Conservation (phyloP, 2,113 vertebrate genomes). For the Vombatus ursinus region DNA sequence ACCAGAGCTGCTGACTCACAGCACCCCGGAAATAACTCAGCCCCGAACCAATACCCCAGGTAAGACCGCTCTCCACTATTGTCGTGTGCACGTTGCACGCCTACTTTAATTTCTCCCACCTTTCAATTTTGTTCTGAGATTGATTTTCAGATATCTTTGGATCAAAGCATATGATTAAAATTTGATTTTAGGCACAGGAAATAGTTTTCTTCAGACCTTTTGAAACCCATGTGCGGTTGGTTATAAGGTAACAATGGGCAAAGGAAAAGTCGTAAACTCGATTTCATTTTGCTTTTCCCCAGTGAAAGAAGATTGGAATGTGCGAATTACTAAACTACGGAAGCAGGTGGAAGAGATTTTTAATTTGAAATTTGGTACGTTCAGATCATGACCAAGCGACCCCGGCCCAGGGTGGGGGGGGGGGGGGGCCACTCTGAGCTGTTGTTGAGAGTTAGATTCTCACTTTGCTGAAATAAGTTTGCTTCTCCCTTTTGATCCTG, state of each 20-base stretch:
- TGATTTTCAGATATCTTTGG: background rate
- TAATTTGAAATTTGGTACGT: constrained; percentile 87
- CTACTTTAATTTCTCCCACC: background rate
- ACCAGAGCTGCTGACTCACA: constrained; percentile 84
- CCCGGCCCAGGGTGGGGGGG: too few relatives aligned
- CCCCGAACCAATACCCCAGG: constrained; percentile 72
- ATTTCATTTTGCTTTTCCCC: constrained; percentile 50
- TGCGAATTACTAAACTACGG: constrained; percentile 87
- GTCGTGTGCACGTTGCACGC: background rate
- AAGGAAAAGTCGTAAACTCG: background rate
- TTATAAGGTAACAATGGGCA: background rate
- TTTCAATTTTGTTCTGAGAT: background rate
- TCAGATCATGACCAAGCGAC: background rate
- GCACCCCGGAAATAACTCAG: constrained; percentile 64
- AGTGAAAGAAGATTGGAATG: constrained; percentile 89
- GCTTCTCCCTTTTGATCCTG: background rate
- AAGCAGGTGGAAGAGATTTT: constrained; percentile 88
- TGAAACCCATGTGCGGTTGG: background rate
- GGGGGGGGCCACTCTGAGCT: too few relatives aligned
- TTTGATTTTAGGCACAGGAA: background rate
- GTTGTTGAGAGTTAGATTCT: background rate
- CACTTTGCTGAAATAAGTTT: background rate
- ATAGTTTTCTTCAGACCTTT: background rate
- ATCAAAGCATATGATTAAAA: background rate
- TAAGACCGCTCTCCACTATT: constrained; percentile 47